Percentiles rank a stretch among this genome's conserved stretches.
These are phyloP conservation scores for Cylas formicarius DNA, from an alignment of 1,140 invertebrate genomes.

Conservation along the genomic window DNA sequence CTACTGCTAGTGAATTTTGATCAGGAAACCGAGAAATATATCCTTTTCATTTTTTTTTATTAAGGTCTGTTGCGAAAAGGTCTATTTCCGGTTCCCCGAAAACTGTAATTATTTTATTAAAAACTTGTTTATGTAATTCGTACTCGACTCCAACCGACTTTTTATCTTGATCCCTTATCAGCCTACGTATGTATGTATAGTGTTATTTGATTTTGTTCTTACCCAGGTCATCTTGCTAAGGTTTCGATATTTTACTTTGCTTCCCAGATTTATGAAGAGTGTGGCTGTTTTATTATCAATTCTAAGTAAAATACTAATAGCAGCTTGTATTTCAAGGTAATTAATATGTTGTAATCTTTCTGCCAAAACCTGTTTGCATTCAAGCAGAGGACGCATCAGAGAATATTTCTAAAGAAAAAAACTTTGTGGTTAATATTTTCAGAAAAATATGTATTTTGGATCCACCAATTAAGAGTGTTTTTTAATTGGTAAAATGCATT, in stretches of 20 bases:
- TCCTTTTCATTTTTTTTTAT: slow-evolving; percentile 5
- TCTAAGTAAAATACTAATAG: too few species aligned
- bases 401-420: slow-evolving; percentile 12
- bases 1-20: too few species aligned
- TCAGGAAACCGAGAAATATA: too few species aligned
- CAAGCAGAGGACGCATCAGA: slow-evolving; percentile 9
- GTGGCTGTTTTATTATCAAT: too few species aligned
- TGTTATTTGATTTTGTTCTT: slow-evolving; percentile 19
- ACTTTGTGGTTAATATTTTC: slow-evolving; percentile 6
- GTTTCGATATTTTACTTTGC: slow-evolving; percentile 21
- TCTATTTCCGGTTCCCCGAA: too few species aligned
- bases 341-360: slow-evolving; percentile 13
- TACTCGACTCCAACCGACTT: slow-evolving; percentile 4
- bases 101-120: too few species aligned
- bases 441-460: too few species aligned
- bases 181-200: slow-evolving; percentile 20
- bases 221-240: slow-evolving; percentile 23
- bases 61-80: slow-evolving; percentile 8
- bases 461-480: too few species aligned
- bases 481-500: too few species aligned
- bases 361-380: slow-evolving; percentile 9
- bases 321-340: too few species aligned
- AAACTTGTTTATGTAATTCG: slow-evolving; percentile 4
- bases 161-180: slow-evolving; percentile 8
- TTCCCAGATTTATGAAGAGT: too few species aligned